Base-by-base conservation (phyloP, 2,797 vertebrate genomes). In the Enoplosus armatus region DNA sequence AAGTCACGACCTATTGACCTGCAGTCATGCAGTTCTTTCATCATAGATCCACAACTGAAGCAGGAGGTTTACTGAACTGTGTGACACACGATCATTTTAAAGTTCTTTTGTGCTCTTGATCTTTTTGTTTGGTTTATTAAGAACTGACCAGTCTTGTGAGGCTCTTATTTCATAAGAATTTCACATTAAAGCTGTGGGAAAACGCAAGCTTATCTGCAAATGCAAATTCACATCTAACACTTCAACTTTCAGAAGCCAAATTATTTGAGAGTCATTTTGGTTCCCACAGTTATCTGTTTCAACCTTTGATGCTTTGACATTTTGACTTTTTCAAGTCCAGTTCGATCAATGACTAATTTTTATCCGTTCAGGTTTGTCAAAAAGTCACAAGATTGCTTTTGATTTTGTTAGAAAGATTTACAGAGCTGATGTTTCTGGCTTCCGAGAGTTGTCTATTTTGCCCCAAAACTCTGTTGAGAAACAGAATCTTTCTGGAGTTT, bases 251-350 rank as follows among this genome's bases (percentile, higher is more conserved):
- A 61, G 31, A 54, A 18, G 18, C n/a, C 3, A 48, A 29, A 22
- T 24, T 14, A 24, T 8, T 7, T 8, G 18, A 67, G 56, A 41
- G 3, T 54, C 20, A 4, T 37, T 68, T 58, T 41, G 39, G 8
- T 51, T 68, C 5, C 73, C 22, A 0, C 54, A 53, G 43, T 80
- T 78, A 74, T 48, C 75, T 56, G 4, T 37, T 78, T 64, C 33
- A 67, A 84, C 83, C 87, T 79, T 83, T 81, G 65, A 67, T 64
- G 20, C 45, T 54, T 75, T 80, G 66, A 68, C 65, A 10, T 45
- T 84, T 87, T 56, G 55, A 80, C 74, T 75, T 72, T 72, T 71
- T 73, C 54, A 26, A 60, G 75, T 54, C 50, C 15, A 2, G 8
- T 50, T 29, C 59, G 24, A 65, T 80, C 72, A 41, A 20, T 59